phyloP scores from a whole-genome alignment of 1,140 invertebrate genomes.

The Carcinoscorpius rotundicauda region DNA sequence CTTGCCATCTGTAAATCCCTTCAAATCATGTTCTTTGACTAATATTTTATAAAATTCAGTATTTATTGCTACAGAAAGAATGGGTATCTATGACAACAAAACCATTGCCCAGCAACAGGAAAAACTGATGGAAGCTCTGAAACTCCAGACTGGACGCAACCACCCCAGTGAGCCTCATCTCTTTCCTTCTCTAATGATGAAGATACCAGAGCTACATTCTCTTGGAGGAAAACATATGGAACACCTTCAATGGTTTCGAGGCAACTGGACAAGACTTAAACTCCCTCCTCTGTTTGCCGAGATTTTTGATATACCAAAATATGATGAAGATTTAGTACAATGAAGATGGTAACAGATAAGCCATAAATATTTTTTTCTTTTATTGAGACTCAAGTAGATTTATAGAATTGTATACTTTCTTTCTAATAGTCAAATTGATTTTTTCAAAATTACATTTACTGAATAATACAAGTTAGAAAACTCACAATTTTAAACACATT shows the following conservation, averaged over 20 bases:
- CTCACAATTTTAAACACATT: too few species aligned
- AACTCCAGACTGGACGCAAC: constrained; percentile 51
- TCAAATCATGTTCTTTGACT: too few species aligned
- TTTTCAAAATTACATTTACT: too few species aligned
- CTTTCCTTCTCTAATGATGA: constrained; percentile 52
- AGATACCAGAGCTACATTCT: constrained; percentile 61
- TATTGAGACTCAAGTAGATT: too few species aligned
- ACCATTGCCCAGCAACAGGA: constrained; percentile 66
- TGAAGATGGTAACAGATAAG: not conserved
- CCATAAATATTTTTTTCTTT: too few species aligned
- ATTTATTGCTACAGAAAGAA: constrained; percentile 34
- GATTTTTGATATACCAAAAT: constrained; percentile 94
- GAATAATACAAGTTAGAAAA: too few species aligned
- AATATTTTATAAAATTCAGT: too few species aligned
- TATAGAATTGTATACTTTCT: too few species aligned
- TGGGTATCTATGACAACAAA: constrained; percentile 67
- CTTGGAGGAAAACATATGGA: constrained; percentile 72
- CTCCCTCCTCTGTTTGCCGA: constrained; percentile 84
- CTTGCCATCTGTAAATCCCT: too few species aligned
- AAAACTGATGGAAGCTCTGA: constrained; percentile 69
- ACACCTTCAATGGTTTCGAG: constrained; percentile 78
- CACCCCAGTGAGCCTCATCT: constrained; percentile 45
- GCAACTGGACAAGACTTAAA: constrained; percentile 69
- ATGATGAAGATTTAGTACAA: constrained; percentile 48
- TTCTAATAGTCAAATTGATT: too few species aligned